Evolutionary conservation across 2,797 vertebrate genomes (phyloP).

Genomic region (Heterohyrax brucei): DNA sequence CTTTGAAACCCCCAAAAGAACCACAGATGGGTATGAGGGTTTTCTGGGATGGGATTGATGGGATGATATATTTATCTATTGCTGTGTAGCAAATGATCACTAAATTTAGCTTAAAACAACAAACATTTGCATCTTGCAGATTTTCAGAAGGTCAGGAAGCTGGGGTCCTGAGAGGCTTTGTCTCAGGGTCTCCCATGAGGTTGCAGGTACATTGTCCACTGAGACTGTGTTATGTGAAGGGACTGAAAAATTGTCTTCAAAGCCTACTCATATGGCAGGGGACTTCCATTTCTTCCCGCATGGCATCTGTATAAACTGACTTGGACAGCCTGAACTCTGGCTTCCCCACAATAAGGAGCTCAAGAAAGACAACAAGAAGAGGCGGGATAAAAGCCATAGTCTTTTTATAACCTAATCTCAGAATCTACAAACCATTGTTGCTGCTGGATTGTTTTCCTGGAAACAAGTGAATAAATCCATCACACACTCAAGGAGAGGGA

Average conservation of each 20-base stretch:
- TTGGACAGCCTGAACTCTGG: background rate
- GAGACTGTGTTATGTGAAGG: too few relatives aligned
- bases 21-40: background rate
- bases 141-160: background rate
- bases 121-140: background rate
- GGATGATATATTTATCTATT: background rate
- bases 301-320: background rate
- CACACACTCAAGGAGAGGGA: background rate
- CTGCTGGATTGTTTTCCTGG: accelerated
- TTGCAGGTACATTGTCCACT: background rate
- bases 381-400: background rate
- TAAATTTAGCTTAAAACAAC: background rate
- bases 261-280: background rate
- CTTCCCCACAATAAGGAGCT: background rate
- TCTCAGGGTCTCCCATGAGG: background rate
- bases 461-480: background rate
- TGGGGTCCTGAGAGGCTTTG: background rate
- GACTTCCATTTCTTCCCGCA: background rate
- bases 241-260: background rate
- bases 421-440: background rate
- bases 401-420: background rate
- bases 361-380: background rate
- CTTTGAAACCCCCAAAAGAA: background rate
- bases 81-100: background rate
- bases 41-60: too few relatives aligned